phyloP scores from a whole-genome alignment of 2,113 vertebrate species.

The Pithys albifrons region DNA sequence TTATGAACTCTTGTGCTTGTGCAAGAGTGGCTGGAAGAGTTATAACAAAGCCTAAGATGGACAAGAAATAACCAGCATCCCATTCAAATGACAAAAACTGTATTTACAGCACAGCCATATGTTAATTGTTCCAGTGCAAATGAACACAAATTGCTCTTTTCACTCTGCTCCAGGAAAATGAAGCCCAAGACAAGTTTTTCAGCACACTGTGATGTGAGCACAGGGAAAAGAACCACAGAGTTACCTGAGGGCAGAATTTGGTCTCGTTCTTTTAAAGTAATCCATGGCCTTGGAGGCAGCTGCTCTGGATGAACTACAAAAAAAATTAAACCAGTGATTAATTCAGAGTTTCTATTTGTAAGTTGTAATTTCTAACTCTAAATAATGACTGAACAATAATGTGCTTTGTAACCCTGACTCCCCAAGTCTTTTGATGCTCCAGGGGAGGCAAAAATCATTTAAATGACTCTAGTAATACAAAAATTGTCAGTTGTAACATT shows the following conservation, averaged over 20 bases:
- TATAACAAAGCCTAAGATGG: background rate
- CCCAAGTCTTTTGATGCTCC: background rate
- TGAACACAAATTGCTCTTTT: background rate
- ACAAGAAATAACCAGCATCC: background rate
- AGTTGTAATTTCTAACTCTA: background rate
- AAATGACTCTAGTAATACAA: background rate
- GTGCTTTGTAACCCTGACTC: background rate
- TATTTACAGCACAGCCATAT: background rate
- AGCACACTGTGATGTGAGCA: background rate
- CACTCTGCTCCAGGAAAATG: background rate
- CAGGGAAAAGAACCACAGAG: background rate
- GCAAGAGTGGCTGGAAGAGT: background rate
- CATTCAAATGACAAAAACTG: fast-evolving
- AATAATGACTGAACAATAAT: background rate
- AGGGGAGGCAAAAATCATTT: background rate
- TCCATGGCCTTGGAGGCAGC: constrained; percentile 97
- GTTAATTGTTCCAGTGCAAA: background rate
- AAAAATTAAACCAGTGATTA: background rate
- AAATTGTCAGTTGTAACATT: background rate
- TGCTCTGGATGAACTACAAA: constrained; percentile 95
- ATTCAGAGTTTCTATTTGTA: background rate
- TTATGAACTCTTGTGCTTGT: background rate
- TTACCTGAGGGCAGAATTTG: constrained; percentile 92
- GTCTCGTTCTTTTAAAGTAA: constrained; percentile 97
- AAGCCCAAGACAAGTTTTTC: background rate